Evolutionary conservation across 2,113 vertebrate species (phyloP).

Genomic region (Phaethornis superciliosus): DNA sequence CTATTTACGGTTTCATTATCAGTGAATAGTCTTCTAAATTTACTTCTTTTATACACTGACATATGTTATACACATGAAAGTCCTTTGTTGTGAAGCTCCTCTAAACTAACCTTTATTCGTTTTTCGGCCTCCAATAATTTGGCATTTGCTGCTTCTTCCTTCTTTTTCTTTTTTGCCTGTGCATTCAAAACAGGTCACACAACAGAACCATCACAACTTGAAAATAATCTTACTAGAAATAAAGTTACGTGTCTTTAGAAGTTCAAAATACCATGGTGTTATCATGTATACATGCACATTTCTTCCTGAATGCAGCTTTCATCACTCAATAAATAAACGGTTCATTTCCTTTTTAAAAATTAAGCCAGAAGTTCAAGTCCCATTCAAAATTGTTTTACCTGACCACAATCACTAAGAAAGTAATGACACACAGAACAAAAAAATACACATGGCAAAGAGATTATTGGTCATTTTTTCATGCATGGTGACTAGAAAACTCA

Average conservation of each 20-base stretch:
- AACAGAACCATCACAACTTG: slow-evolving; percentile 72
- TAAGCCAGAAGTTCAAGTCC: not conserved
- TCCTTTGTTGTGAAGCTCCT: slow-evolving; percentile 55
- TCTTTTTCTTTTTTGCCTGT: slow-evolving; percentile 96
- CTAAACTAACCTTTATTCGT: slow-evolving; percentile 91
- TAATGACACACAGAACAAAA: not conserved
- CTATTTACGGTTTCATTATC: not conserved
- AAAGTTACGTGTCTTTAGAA: slow-evolving; percentile 61
- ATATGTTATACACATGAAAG: not conserved
- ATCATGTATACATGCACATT: not conserved
- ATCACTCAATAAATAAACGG: not conserved
- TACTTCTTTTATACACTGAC: not conserved
- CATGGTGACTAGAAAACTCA: not conserved
- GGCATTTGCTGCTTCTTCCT: slow-evolving; percentile 94
- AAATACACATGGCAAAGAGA: not conserved
- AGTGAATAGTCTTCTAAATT: not conserved
- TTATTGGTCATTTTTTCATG: not conserved
- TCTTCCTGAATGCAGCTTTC: not conserved
- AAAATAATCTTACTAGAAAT: slow-evolving; percentile 74
- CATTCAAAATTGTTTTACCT: not conserved
- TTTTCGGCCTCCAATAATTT: slow-evolving; percentile 96
- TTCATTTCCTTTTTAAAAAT: not conserved
- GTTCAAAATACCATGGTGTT: slow-evolving; percentile 53
- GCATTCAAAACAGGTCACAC: slow-evolving; percentile 85
- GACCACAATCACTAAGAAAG: not conserved